Evolutionary conservation across 2,888 invertebrate species (phyloP), one percentile per base, ranked within the genome.

Genomic region (Trissoscelio sp.): DNA sequence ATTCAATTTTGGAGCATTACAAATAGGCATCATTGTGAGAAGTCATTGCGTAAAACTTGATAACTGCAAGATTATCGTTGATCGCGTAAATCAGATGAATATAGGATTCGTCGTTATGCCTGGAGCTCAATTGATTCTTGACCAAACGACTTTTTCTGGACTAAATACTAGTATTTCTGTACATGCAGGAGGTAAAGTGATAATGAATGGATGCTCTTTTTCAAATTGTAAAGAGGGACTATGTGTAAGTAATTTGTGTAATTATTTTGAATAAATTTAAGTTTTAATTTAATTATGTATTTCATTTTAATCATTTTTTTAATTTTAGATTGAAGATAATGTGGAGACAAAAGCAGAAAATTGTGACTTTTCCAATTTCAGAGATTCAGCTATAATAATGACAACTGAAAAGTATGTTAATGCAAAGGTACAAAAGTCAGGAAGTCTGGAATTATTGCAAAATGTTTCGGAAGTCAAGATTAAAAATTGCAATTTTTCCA

Each of bases 1-100:
- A n/a, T n/a, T n/a, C n/a, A n/a, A n/a, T n/a, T n/a, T n/a, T n/a
- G n/a, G n/a, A n/a, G n/a, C n/a, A n/a, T n/a, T n/a, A n/a, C n/a
- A n/a, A n/a, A n/a, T n/a, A n/a, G n/a, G n/a, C n/a, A n/a, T n/a
- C n/a, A n/a, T n/a, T n/a, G n/a, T n/a, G n/a, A n/a, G n/a, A n/a
- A n/a, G n/a, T n/a, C n/a, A n/a, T n/a, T n/a, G n/a, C n/a, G n/a
- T n/a, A n/a, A n/a, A n/a, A n/a, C n/a, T 94, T 60, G 91, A 88
- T 48, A 92, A 93, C 83, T 94, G 94, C 85, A 92, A 89, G 82
- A 88, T 94, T n/a, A n/a, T n/a, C n/a, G n/a, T n/a, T n/a, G n/a
- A n/a, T n/a, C n/a, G n/a, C n/a, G n/a, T n/a, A 84, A 92, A 92
- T 39, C 89, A 91, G 46, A 93, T 93, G 1, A 93, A 93, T 85